Conservation (phyloP, 1,140 invertebrate genomes). For the Camponotus pennsylvanicus region DNA sequence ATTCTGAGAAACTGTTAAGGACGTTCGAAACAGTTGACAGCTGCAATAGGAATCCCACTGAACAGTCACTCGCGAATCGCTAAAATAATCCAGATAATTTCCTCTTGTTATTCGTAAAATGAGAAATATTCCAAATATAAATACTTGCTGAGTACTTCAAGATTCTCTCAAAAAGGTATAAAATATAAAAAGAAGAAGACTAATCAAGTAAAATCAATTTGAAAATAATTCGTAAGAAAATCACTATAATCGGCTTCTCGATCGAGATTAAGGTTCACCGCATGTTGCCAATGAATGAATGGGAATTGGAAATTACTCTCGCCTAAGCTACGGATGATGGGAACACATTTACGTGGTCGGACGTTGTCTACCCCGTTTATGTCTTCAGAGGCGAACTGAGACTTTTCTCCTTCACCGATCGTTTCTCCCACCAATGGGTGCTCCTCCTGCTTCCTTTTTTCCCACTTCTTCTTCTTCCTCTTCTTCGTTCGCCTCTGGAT, state of each 20-base stretch:
- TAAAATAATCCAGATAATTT: background rate
- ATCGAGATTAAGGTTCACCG: background rate
- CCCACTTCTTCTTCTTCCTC: constrained; percentile 27
- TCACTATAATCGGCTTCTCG: background rate
- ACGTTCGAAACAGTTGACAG: background rate
- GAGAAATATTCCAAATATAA: constrained; percentile 19
- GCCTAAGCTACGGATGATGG: background rate
- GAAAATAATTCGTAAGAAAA: background rate
- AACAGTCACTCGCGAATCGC: background rate
- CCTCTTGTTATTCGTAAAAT: background rate
- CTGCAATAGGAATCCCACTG: background rate
- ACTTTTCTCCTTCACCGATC: constrained; percentile 28
- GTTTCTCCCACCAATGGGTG: constrained; percentile 7
- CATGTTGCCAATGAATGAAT: constrained; percentile 4
- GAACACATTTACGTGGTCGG: constrained; percentile 22
- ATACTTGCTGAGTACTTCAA: background rate
- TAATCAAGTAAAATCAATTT: background rate
- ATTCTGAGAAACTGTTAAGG: background rate
- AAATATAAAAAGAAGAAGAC: background rate
- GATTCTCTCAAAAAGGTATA: background rate
- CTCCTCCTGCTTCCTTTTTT: constrained; percentile 42
- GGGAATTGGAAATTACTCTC: constrained; percentile 31
- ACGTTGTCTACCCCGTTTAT: constrained; percentile 27
- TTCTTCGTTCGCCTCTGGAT: background rate
- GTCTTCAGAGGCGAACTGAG: background rate